Percentiles rank a stretch among this genome's conserved stretches.
Evolutionary conservation across 2,797 vertebrate species (phyloP).

Genomic region (Lacerta bilineata): DNA sequence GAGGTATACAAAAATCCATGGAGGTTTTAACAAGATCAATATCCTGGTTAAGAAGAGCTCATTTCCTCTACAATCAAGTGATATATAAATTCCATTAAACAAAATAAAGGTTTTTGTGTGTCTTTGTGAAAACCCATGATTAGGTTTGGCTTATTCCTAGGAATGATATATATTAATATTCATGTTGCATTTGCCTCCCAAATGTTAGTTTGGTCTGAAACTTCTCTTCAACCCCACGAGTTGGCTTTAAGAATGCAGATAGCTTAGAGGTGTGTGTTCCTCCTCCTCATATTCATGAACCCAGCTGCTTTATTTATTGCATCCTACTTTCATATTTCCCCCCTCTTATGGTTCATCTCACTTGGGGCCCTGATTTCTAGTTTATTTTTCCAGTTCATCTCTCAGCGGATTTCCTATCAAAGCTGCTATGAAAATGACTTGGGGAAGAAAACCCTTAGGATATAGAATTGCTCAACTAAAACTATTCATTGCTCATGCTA

Average conservation of each 20-base stretch:
- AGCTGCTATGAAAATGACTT: constrained; percentile 49
- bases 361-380: constrained; percentile 38
- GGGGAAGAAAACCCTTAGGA: constrained; percentile 42
- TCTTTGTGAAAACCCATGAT: not conserved
- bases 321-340: constrained; percentile 55
- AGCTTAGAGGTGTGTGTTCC: constrained; percentile 28
- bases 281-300: constrained; percentile 20
- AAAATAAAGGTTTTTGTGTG: not conserved
- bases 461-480: constrained; percentile 50
- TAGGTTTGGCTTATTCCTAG: not conserved
- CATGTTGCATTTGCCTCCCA: constrained; percentile 11
- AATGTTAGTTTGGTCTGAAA: constrained; percentile 29
- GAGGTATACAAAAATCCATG: too few relatives aligned
- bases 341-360: constrained; percentile 46
- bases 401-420: constrained; percentile 43
- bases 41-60: too few relatives aligned
- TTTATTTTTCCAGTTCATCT: constrained; percentile 59
- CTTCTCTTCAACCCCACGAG: not conserved
- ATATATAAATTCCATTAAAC: too few relatives aligned
- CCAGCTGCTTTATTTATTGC: constrained; percentile 44
- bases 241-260: constrained; percentile 21
- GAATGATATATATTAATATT: constrained; percentile 8
- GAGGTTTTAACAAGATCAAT: too few relatives aligned
- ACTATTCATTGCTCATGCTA: constrained; percentile 11
- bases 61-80: too few relatives aligned